A percentile compares a stretch with the other conserved stretches of the same genome.
Conservation (phyloP, 2,797 vertebrate species). For the Hylomyscus alleni region DNA sequence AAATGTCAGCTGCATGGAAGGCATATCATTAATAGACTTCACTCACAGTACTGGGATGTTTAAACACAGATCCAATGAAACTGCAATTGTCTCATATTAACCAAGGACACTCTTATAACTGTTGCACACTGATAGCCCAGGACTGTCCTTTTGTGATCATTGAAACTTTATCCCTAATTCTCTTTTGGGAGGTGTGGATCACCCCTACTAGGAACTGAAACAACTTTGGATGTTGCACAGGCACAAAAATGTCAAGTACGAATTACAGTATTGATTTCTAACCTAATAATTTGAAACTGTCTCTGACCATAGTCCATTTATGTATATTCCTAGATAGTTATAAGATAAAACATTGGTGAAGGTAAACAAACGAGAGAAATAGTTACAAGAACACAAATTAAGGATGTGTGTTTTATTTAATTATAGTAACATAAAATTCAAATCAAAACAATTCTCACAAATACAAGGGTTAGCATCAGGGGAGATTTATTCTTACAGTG, state of each 20-base stretch:
- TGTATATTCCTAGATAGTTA: background rate
- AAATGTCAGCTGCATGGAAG: slow-evolving; percentile 70
- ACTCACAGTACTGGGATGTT: slow-evolving; percentile 48
- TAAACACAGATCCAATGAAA: slow-evolving; percentile 70
- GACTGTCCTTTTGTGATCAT: background rate
- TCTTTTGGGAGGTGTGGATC: background rate
- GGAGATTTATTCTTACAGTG: background rate
- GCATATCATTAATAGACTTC: slow-evolving; percentile 68
- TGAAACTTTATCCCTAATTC: background rate
- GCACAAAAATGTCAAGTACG: background rate
- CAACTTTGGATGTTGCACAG: background rate
- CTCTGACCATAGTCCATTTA: background rate
- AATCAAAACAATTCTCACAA: slow-evolving; percentile 12
- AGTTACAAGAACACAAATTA: background rate
- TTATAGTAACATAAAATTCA: background rate
- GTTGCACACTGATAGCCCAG: background rate
- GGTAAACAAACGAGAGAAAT: background rate
- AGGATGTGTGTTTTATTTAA: background rate
- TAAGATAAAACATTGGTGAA: background rate
- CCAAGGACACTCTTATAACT: slow-evolving; percentile 8
- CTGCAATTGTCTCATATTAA: slow-evolving; percentile 17
- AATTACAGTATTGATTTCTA: background rate
- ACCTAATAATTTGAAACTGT: background rate
- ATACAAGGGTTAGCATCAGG: background rate
- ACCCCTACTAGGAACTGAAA: background rate